A percentile compares a stretch with the other conserved stretches of the same genome.
These are phyloP conservation scores for Reticulitermes lucifugus DNA, from an alignment of 2,888 invertebrate genomes.

Conservation along the genomic window DNA sequence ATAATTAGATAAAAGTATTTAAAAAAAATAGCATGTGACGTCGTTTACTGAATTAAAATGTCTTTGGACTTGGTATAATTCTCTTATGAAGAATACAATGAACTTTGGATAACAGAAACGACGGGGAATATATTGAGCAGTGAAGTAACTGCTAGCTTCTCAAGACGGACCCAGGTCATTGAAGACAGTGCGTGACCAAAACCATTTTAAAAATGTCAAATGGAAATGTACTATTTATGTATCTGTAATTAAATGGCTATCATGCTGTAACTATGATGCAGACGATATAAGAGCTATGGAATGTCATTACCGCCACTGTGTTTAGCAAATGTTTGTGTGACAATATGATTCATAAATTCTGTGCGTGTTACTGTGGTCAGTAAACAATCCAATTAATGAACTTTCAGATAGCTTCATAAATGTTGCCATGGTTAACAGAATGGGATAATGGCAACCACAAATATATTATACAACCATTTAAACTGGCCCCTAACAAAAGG, in stretches of 20 bases:
- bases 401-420: not conserved
- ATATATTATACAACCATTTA: not conserved
- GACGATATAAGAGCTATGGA: not conserved
- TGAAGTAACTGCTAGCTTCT: too few species aligned
- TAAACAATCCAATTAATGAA: not conserved
- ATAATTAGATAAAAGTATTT: too few species aligned
- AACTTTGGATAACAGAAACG: too few species aligned
- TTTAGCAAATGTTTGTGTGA: not conserved
- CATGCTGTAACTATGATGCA: not conserved
- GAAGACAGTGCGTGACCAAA: too few species aligned
- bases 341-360: not conserved
- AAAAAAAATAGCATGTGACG: too few species aligned
- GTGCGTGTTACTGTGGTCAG: not conserved
- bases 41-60: too few species aligned
- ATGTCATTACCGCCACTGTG: not conserved
- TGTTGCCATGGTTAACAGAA: slow-evolving; percentile 9
- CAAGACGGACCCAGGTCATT: too few species aligned
- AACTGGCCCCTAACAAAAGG: not conserved
- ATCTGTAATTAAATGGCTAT: not conserved
- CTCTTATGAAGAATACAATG: too few species aligned
- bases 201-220: not conserved
- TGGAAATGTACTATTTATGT: not conserved
- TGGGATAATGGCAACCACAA: not conserved
- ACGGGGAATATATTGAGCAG: too few species aligned
- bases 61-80: too few species aligned